Evolutionary conservation across 2,888 invertebrate species (phyloP).

Genomic region (Notodonta dromedarius): DNA sequence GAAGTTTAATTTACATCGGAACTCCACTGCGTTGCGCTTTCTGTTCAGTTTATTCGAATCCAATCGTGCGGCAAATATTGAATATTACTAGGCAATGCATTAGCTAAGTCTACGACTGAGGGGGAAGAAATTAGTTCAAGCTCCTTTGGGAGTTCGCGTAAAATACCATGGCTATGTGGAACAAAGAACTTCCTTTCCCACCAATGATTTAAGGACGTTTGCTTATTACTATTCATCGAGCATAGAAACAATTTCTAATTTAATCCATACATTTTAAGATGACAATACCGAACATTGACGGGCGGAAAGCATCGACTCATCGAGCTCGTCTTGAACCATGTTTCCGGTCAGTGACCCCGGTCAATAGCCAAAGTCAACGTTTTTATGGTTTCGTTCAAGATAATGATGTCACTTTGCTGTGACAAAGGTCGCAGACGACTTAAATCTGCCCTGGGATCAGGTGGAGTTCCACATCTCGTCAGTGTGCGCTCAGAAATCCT

Average conservation of each 20-base stretch:
- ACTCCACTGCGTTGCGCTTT: constrained; percentile 28
- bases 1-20: constrained; percentile 53
- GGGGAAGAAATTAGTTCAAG: background rate
- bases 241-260: too few relatives aligned
- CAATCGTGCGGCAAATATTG: constrained; percentile 24
- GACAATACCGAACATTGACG: too few relatives aligned
- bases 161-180: background rate
- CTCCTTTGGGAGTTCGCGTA: background rate
- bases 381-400: background rate
- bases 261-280: too few relatives aligned
- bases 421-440: constrained; percentile 13
- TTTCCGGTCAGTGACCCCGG: too few relatives aligned
- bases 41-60: constrained; percentile 34
- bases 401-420: constrained; percentile 7
- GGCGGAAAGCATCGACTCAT: too few relatives aligned
- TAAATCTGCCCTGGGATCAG: constrained; percentile 16
- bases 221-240: too few relatives aligned
- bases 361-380: too few relatives aligned
- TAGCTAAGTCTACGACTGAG: constrained; percentile 15
- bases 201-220: too few relatives aligned
- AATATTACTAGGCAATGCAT: constrained; percentile 16
- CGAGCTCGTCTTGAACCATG: too few relatives aligned
- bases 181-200: background rate
- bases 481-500: constrained; percentile 13
- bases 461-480: constrained; percentile 18